Evolutionary conservation across 1,140 invertebrate genomes (phyloP), one percentile per base, ranked within the genome.

Genomic region (Drosophila malerkotliana): DNA sequence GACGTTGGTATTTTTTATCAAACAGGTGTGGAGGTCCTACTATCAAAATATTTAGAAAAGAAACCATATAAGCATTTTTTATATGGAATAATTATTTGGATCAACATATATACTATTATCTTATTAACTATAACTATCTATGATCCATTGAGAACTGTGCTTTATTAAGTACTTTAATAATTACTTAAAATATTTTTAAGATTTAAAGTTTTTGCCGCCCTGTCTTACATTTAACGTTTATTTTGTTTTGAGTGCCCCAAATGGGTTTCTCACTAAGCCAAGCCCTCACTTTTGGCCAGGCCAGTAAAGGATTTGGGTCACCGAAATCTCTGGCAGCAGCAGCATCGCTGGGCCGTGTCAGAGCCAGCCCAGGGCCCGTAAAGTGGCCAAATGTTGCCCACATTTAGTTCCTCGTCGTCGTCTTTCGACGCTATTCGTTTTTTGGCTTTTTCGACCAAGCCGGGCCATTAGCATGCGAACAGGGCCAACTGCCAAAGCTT

Each of bases 361-460:
- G 41, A 44, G 14, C 14, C 41, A 15, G 41, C 21, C 26, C 26
- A 28, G 26, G 26, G 26, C 26, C 54, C 67, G 66, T 85, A 84
- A 84, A 84, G 81, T 84, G 81, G 69, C 78, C 79, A 83, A 83
- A 83, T 82, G 75, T 72, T 78, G 82, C 82, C 77, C 78, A 63
- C 82, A 81, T 81, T 87, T 81, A 67, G 62, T 64, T 49, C 57
- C 57, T 30, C 26, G 24, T 30, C 26, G 24, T 30, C 26, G 24
- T 49, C 45, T 62, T 66, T 54, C n/a, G 47, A 18, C 48, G 48
- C 39, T 28, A 39, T 12, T 52, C 47, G n/a, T 6, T 21, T 21
- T 39, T 24, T 45, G 9, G 10, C 24, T 24, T 51, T 34, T 58
- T 37, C 26, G 49, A 58, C 49, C 24, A 26, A 41, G 28, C 14